phyloP scores from a whole-genome alignment of 92 coral and sea anemone species.

The Epizoanthus illoricatus region DNA sequence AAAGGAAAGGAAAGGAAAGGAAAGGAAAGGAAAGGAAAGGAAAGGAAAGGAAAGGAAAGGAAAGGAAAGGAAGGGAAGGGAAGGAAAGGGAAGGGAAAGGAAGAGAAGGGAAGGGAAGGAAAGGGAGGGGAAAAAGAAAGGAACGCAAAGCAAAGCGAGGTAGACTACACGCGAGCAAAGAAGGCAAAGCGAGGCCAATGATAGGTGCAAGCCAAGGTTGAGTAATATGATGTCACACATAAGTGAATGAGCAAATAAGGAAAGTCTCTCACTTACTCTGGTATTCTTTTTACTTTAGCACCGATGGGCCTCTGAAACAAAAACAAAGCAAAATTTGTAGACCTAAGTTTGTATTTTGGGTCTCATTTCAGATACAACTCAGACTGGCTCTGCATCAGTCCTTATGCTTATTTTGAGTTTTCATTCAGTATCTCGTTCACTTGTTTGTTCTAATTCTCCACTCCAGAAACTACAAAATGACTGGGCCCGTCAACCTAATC shows the following conservation, averaged over 20 bases:
- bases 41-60: neutral
- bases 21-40: neutral
- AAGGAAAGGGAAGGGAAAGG: too few relatives aligned
- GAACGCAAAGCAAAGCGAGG: neutral
- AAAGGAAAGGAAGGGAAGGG: neutral
- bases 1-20: neutral
- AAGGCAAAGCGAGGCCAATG: too few relatives aligned
- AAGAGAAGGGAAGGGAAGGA: neutral
- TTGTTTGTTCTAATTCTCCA: too few relatives aligned
- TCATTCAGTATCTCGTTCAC: too few relatives aligned
- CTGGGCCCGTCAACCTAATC: too few relatives aligned
- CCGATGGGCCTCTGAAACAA: slow-evolving; percentile 76
- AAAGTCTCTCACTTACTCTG: slow-evolving; percentile 67
- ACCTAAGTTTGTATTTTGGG: neutral
- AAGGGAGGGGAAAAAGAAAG: too few relatives aligned
- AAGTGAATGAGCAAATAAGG: neutral
- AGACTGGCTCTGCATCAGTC: too few relatives aligned
- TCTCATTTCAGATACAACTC: neutral
- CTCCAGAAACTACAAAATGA: too few relatives aligned
- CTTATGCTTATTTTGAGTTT: too few relatives aligned
- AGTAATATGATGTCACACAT: neutral
- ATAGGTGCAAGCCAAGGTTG: neutral
- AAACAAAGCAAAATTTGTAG: neutral
- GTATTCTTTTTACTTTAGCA: slow-evolving; percentile 79
- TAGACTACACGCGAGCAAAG: too few relatives aligned